phyloP scores from a whole-genome alignment of 2,113 vertebrate species.

The Ascaphus truei region DNA sequence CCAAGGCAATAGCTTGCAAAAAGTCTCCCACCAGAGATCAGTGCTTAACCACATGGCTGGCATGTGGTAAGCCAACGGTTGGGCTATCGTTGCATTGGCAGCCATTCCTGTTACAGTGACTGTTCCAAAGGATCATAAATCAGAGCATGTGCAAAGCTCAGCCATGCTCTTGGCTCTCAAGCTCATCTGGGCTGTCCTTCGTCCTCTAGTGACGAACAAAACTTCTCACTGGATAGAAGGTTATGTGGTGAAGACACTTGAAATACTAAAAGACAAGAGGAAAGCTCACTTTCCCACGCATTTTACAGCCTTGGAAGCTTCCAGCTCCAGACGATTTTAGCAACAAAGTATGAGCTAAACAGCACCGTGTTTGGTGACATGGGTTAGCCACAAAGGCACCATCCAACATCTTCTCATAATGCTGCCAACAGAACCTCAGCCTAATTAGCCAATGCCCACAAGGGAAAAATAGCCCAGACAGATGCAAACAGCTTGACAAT shows the following conservation, averaged over 20 bases:
- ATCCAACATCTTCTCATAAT: not conserved
- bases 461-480: not conserved
- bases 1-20: too few species aligned
- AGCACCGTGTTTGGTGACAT: not conserved
- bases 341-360: not conserved
- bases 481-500: not conserved
- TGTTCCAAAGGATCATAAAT: not conserved
- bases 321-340: not conserved
- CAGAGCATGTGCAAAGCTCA: not conserved
- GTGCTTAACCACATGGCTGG: too few species aligned
- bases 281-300: slow-evolving; percentile 7
- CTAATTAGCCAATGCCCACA: not conserved
- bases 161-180: not conserved
- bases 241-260: not conserved
- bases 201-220: not conserved
- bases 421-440: not conserved
- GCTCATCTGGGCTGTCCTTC: not conserved
- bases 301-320: not conserved
- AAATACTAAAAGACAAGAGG: not conserved
- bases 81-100: not conserved
- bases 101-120: not conserved
- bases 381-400: not conserved
- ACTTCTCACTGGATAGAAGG: not conserved
- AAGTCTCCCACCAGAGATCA: too few species aligned
- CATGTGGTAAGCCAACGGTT: not conserved